Base-by-base conservation (phyloP, 2,113 vertebrate species). In the Aspidoscelis tigris region DNA sequence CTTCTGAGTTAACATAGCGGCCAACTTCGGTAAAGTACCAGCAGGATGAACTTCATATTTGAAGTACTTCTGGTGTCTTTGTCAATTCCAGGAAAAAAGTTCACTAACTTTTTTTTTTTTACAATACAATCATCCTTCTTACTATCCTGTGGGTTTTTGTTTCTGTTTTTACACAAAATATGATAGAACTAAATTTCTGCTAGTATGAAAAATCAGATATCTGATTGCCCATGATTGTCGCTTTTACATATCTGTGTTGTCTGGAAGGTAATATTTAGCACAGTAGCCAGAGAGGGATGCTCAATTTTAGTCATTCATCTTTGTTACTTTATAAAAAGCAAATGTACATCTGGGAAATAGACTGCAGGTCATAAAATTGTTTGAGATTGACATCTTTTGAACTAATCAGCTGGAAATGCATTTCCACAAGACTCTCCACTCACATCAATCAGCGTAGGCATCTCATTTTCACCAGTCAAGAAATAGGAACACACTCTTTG, bases 321-420 rank as follows among this genome's bases (percentile, higher is more conserved):
- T 95, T 96, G 96, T 97, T 97, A 97, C 95, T 97, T 98, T 97
- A 97, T 96, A 97, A 97, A 98, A 97, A 96, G 94, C 95, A 94
- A 92, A 95, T 87, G 95, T 96, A 96, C 96, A 97, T 97, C 95
- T 97, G 96, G 95, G 90, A 85, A 93, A 91, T 91, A 92, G 96
- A 94, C 95, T 92, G 90, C 92, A 94, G 96, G 94, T 95, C 96
- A 95, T 96, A 96, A 96, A 97, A 92, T 94, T 92, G 93, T 93
- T 91, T 70, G 95, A 95, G 95, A 96, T 91, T 95, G 96, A 96
- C 96, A 96, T 94, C 91, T 96, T 94, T 95, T 94, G 95, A 97
- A 97, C 96, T 96, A 96, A 96, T 97, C 97, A 95, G 96, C 91
- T 94, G 95, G 95, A 96, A 96, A 96, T 96, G 96, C 95, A 96